Conservation (phyloP, 2,888 invertebrate species). For the Dynastes hyllus region DNA sequence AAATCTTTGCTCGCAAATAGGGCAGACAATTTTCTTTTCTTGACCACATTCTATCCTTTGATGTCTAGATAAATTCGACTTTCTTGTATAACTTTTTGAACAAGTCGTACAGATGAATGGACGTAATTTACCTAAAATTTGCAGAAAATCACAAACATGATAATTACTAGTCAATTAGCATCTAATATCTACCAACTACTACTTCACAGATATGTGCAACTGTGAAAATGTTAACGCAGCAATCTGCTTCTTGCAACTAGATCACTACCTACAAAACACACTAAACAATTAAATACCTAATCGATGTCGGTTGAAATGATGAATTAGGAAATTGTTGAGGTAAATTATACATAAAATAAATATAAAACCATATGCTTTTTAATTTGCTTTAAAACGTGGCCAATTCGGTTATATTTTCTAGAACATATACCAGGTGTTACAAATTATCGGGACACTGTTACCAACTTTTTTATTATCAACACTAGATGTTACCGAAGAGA, state of each 20-base stretch:
- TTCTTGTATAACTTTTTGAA: constrained; percentile 58
- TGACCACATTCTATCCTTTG: constrained; percentile 60
- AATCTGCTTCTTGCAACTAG: not conserved
- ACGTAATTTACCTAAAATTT: constrained; percentile 46
- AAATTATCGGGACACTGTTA: too few species aligned
- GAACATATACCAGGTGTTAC: too few species aligned
- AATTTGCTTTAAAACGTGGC: too few species aligned
- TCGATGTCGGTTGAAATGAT: too few species aligned
- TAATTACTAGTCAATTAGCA: not conserved
- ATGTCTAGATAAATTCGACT: constrained; percentile 58
- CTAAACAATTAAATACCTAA: too few species aligned
- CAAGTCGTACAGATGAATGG: constrained; percentile 55
- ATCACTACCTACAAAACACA: too few species aligned
- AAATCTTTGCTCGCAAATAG: constrained; percentile 50
- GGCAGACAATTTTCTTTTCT: constrained; percentile 56
- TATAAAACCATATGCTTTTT: too few species aligned
- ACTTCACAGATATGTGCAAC: constrained; percentile 8
- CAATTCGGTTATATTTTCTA: too few species aligned
- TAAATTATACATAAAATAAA: too few species aligned
- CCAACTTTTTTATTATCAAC: too few species aligned
- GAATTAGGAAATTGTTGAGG: too few species aligned
- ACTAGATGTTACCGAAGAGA: too few species aligned
- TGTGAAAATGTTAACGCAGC: not conserved
- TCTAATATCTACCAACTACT: constrained; percentile 23
- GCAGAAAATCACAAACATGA: constrained; percentile 25